Evolutionary conservation across 1,140 invertebrate genomes (phyloP).

Genomic region (Ceratosolen fusciceps): DNA sequence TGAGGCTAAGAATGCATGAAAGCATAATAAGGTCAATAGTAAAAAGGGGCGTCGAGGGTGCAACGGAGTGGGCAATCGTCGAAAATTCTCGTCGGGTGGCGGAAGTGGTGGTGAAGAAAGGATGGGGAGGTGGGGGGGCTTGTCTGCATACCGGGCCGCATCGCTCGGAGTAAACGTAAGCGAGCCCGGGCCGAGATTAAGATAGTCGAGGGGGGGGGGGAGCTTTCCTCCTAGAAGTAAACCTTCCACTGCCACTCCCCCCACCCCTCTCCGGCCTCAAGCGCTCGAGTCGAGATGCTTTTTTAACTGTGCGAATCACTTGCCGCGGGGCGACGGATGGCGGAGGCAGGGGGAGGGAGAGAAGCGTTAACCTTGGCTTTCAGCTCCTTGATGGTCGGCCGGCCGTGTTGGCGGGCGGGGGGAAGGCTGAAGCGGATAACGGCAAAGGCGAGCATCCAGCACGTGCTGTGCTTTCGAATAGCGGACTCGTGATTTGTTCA

Average conservation of each 20-base stretch:
- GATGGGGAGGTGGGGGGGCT: neutral
- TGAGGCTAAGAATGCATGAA: too few relatives aligned
- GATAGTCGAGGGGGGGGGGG: conserved; percentile 4
- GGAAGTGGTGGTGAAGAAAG: neutral
- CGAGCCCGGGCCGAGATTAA: conserved; percentile 10
- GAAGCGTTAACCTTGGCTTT: too few relatives aligned
- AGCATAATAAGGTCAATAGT: too few relatives aligned
- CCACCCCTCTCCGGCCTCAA: conserved; percentile 12
- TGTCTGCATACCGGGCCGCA: too few relatives aligned
- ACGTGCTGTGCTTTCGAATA: neutral
- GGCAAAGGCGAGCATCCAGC: neutral
- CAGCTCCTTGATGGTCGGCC: neutral
- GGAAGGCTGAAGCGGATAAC: neutral
- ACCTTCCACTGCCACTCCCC: conserved; percentile 33
- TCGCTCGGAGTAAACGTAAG: too few relatives aligned
- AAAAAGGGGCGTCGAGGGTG: too few relatives aligned
- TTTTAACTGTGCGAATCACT: conserved; percentile 42
- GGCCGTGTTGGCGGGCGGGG: neutral
- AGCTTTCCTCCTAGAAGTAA: conserved; percentile 28
- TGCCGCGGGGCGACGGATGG: neutral
- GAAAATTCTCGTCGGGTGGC: too few relatives aligned
- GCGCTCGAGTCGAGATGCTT: conserved; percentile 42
- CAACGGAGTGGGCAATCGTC: too few relatives aligned
- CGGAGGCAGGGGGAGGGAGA: neutral
- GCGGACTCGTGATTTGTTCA: conserved; percentile 40